These are phyloP conservation scores for Leiothrix lutea DNA, from an alignment of 2,113 vertebrate genomes.

Conservation along the genomic window DNA sequence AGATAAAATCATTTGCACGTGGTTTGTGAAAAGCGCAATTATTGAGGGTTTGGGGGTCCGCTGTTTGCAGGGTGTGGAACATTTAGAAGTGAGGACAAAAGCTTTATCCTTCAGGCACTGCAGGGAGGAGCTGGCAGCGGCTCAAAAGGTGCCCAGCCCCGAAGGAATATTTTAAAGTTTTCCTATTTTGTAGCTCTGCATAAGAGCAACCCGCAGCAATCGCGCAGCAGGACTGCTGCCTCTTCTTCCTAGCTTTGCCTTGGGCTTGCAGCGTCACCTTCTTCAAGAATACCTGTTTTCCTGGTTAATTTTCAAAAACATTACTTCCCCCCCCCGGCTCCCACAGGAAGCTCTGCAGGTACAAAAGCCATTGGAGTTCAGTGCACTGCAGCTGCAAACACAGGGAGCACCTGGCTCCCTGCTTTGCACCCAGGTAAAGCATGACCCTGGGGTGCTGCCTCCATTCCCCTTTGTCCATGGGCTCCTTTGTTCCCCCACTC, in stretches of 20 bases:
- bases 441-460: not conserved
- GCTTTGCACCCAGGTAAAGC: not conserved
- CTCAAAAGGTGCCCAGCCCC: not conserved
- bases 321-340: accelerated
- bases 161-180: not conserved
- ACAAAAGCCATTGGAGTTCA: accelerated
- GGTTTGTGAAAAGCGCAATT: not conserved
- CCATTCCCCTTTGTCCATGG: not conserved
- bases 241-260: not conserved
- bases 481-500: not conserved
- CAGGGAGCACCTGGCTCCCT: not conserved
- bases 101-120: not conserved
- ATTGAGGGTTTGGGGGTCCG: not conserved
- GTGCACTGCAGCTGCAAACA: not conserved
- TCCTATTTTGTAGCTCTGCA: not conserved
- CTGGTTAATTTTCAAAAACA: not conserved
- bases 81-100: not conserved
- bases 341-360: not conserved
- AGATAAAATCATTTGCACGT: not conserved
- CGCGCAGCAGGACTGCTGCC: not conserved
- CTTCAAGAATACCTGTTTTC: not conserved
- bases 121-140: not conserved
- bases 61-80: not conserved
- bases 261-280: not conserved
- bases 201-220: not conserved